Base-by-base conservation (phyloP, 1,140 invertebrate genomes). In the Caenorhabditis brenneri region DNA sequence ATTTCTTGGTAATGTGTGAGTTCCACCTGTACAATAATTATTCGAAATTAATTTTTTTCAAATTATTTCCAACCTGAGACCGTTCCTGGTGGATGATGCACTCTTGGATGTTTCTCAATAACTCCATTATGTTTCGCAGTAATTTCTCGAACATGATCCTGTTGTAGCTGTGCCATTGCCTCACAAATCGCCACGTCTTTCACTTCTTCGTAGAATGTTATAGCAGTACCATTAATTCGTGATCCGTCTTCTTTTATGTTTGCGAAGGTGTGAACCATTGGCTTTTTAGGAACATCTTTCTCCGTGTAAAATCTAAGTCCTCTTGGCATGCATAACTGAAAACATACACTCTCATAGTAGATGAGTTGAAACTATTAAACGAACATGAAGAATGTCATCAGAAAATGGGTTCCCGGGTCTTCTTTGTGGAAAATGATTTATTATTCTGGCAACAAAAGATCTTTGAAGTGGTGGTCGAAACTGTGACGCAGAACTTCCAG, bases 241-340 rank as follows among this genome's bases (percentile, higher is more conserved):
- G 94, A 94, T 58, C 97, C 97, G 94, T 99, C 96, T 93, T 98
- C 96, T 89, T 95, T 94, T 24, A 97, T 99, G 55, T 98, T 96
- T 10, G 98, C 94, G 93, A 99, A 99, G 65, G 96, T 96, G 91
- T 99, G 97, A 93, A 98, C 98, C 86, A 93, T 93, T 19, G 96
- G 95, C 86, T 95, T 94, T 84, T 96, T 81, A 6, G 89, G 93
- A 60, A 94, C 93, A 91, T 97, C 95, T 91, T 96, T 96, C 91
- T 98, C 96, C 5, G 96, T 98, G 79, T 95, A 94, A 92, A 99
- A 98, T 88, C 94, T 93, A 22, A 99, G 92, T 60, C 97, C 97
- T 91, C 94, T 94, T 48, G 97, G 97, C 89, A 98, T 92, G 91
- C 95, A 97, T 39, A 99, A 93, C 95, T 97, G 91, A 80, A 92